phyloP scores from a whole-genome alignment of 2,113 vertebrate species.

The Recurvirostra avosetta region DNA sequence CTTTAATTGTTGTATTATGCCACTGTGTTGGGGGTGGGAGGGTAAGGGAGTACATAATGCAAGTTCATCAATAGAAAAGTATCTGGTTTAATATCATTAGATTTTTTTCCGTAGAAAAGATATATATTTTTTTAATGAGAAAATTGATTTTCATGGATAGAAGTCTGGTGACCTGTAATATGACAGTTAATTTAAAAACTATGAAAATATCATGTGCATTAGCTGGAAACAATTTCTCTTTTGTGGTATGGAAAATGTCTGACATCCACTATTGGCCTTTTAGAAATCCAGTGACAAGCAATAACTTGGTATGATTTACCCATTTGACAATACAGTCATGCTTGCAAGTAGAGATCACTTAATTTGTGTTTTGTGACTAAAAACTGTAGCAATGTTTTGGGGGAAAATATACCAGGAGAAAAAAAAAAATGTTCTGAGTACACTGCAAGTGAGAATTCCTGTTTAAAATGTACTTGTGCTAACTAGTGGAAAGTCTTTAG shows the following conservation, averaged over 20 bases:
- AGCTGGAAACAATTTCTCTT: not conserved
- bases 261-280: not conserved
- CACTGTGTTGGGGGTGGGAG: not conserved
- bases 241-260: not conserved
- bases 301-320: not conserved
- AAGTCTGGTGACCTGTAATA: not conserved
- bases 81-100: not conserved
- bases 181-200: not conserved
- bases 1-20: not conserved
- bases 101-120: not conserved
- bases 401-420: not conserved
- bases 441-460: conserved; percentile 1
- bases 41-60: not conserved
- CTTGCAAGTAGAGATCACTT: not conserved
- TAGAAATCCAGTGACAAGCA: not conserved
- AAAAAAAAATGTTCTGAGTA: not conserved
- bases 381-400: not conserved
- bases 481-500: not conserved
- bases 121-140: not conserved
- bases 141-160: not conserved
- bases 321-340: not conserved
- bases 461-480: not conserved
- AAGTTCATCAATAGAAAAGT: not conserved
- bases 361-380: not conserved
- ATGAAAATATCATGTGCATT: not conserved